These are phyloP conservation scores for Prietella phreatophila DNA, from an alignment of 2,113 vertebrate genomes.

Conservation along the genomic window DNA sequence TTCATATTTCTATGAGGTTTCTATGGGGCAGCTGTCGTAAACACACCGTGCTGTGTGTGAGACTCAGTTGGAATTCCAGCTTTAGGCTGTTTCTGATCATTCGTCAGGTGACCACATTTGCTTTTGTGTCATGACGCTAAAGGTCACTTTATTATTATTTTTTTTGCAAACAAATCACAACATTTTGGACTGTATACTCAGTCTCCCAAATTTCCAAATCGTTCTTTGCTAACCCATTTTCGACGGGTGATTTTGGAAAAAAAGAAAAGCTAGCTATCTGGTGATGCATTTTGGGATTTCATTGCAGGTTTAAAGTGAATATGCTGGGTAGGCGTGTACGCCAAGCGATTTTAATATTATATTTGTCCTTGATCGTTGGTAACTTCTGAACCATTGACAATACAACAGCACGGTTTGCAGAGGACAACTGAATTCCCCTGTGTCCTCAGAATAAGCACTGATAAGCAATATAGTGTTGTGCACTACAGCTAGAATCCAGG, in stretches of 20 bases:
- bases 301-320: neutral
- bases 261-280: neutral
- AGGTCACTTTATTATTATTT: neutral
- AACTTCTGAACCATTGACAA: neutral
- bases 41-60: neutral
- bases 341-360: neutral
- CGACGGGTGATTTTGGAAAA: neutral
- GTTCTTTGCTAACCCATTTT: neutral
- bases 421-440: neutral
- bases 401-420: neutral
- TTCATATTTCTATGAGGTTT: neutral
- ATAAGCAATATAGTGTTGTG: neutral
- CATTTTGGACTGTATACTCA: neutral
- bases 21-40: neutral
- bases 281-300: neutral
- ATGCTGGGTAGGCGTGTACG: neutral
- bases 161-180: neutral
- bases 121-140: neutral
- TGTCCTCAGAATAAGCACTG: neutral
- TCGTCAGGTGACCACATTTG: neutral
- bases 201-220: neutral
- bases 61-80: neutral
- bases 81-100: neutral
- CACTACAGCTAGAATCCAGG: constrained; percentile 4
- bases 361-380: neutral